A percentile compares a stretch with the other conserved stretches of the same genome.
phyloP scores from a whole-genome alignment of 2,797 vertebrate genomes.

The Myotis vivesi region DNA sequence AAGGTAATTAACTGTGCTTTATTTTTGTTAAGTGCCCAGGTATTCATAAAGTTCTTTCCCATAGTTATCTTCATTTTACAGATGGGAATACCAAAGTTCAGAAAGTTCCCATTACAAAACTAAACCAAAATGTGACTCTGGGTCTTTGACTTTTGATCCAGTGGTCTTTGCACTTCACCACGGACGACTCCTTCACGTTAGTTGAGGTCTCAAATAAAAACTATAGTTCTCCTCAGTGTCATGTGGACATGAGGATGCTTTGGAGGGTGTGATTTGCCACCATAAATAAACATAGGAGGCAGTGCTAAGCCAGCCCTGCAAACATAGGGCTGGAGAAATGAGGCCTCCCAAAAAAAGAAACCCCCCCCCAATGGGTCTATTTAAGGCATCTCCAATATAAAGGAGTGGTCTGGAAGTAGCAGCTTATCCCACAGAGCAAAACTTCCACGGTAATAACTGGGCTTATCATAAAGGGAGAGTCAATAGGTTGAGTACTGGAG shows the following conservation, averaged over 20 bases:
- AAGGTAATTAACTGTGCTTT: constrained; percentile 9
- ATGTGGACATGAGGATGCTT: not conserved
- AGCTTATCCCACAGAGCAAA: not conserved
- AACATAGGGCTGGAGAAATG: not conserved
- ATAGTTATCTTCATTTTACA: not conserved
- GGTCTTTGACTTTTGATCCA: not conserved
- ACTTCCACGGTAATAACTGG: not conserved
- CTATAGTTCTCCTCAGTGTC: not conserved
- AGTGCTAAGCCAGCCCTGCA: not conserved
- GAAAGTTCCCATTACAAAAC: not conserved
- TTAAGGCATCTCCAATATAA: not conserved
- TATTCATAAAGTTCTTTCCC: not conserved
- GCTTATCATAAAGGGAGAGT: not conserved
- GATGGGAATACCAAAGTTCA: not conserved
- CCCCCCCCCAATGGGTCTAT: too few relatives aligned
- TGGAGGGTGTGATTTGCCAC: not conserved
- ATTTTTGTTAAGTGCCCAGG: not conserved
- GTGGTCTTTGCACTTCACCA: not conserved
- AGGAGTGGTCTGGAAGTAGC: not conserved
- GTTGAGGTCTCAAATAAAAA: not conserved
- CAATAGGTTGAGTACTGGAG: not conserved
- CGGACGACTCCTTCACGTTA: not conserved
- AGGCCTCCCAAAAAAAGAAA: not conserved
- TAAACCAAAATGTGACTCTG: not conserved
- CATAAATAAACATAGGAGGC: not conserved